Conservation (phyloP, 2,113 vertebrate genomes). For the Macaca mulatta region DNA sequence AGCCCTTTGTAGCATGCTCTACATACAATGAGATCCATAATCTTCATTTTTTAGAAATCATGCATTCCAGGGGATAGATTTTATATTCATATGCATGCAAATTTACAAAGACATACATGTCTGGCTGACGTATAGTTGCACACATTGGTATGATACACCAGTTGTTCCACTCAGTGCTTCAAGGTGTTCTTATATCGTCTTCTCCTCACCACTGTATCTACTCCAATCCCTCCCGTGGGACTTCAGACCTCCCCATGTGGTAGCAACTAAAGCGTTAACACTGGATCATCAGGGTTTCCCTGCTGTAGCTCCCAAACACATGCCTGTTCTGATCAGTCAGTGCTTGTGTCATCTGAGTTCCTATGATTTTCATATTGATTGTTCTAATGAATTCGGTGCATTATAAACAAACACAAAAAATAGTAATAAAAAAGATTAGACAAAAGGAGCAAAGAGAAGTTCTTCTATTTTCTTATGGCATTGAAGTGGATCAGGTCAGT, state of each 20-base stretch:
- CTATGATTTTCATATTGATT: not conserved
- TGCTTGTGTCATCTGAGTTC: not conserved
- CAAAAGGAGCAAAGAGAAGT: not conserved
- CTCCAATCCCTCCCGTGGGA: no score
- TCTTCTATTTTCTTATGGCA: not conserved
- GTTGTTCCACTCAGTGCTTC: not conserved
- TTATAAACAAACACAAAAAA: not conserved
- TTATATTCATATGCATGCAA: not conserved
- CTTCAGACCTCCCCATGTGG: not conserved
- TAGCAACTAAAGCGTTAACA: not conserved
- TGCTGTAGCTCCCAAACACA: not conserved
- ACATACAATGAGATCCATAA: not conserved
- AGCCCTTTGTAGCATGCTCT: not conserved
- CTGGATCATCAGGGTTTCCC: not conserved
- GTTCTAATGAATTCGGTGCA: not conserved
- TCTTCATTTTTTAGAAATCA: not conserved
- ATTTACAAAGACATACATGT: not conserved
- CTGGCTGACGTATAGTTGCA: not conserved
- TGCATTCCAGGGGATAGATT: not conserved
- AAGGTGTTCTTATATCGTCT: not conserved
- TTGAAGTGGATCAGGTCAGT: no score
- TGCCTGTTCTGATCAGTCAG: not conserved
- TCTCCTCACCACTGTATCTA: no score
- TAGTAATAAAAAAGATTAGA: not conserved
- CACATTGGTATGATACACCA: not conserved